Conservation (phyloP, 2,888 invertebrate species). For the Ditula angustiorana region DNA sequence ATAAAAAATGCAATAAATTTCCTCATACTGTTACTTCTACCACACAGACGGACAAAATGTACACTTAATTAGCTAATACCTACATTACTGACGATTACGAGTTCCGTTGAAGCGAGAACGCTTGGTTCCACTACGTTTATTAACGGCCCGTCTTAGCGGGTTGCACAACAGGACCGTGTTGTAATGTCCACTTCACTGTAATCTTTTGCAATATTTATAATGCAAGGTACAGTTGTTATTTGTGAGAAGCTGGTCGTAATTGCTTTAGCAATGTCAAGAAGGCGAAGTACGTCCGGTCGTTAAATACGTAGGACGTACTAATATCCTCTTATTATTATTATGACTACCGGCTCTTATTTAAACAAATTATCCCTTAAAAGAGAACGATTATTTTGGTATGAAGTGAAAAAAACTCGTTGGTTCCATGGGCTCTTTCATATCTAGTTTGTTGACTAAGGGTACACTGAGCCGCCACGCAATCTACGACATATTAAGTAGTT, state of each 20-base stretch:
- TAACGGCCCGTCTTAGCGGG: slow-evolving; percentile 58
- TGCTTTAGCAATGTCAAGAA: slow-evolving; percentile 12
- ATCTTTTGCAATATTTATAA: slow-evolving; percentile 38
- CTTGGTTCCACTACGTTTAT: slow-evolving; percentile 61
- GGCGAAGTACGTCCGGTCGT: neutral
- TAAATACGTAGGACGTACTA: neutral
- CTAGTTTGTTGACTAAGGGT: too few species aligned
- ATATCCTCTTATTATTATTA: neutral
- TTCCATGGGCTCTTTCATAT: too few species aligned
- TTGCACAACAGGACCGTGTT: slow-evolving; percentile 62
- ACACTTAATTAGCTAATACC: slow-evolving; percentile 7
- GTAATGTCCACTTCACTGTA: slow-evolving; percentile 56
- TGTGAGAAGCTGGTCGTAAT: slow-evolving; percentile 10
- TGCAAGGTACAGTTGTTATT: slow-evolving; percentile 22
- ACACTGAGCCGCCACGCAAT: too few species aligned
- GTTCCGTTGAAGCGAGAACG: slow-evolving; percentile 44
- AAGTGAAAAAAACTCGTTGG: too few species aligned
- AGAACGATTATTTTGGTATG: too few species aligned
- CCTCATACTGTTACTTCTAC: neutral
- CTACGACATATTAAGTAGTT: too few species aligned
- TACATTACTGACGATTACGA: slow-evolving; percentile 27
- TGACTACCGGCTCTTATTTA: too few species aligned
- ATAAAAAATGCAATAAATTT: neutral
- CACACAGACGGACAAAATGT: neutral
- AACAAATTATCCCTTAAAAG: too few species aligned